phyloP scores from a whole-genome alignment of 2,113 vertebrate genomes.

The Paradoxurus hermaphroditus region DNA sequence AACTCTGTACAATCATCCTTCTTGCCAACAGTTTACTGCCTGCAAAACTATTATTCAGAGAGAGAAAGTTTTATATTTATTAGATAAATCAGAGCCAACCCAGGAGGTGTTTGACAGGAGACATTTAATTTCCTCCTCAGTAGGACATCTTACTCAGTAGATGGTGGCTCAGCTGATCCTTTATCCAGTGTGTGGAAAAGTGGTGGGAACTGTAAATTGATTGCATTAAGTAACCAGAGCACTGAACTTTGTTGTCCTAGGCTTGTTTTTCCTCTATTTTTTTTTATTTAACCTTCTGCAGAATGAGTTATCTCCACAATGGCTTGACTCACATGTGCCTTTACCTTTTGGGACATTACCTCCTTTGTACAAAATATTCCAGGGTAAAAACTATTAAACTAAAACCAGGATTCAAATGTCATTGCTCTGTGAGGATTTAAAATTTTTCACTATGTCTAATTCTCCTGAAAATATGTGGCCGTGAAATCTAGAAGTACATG shows the following conservation, averaged over 20 bases:
- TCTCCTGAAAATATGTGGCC: not conserved
- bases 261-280: not conserved
- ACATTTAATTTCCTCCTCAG: slow-evolving; percentile 71
- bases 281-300: not conserved
- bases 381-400: not conserved
- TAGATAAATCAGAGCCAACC: slow-evolving; percentile 71
- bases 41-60: slow-evolving; percentile 12
- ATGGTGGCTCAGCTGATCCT: slow-evolving; percentile 3
- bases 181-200: not conserved
- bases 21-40: slow-evolving; percentile 1
- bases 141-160: slow-evolving; percentile 47
- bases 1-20: not conserved
- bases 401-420: not conserved
- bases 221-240: slow-evolving; percentile 39
- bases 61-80: slow-evolving; percentile 58
- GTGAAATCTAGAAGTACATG: not conserved
- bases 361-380: slow-evolving; percentile 11
- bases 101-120: slow-evolving; percentile 50
- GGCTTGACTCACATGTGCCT: not conserved
- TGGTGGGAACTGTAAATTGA: slow-evolving; percentile 62
- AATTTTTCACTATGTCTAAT: not conserved
- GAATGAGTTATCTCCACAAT: not conserved
- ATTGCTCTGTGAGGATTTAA: not conserved
- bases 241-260: not conserved
- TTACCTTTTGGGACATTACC: slow-evolving; percentile 9